Evolutionary conservation across 2,113 vertebrate genomes (phyloP), one percentile per base, ranked within the genome.

Genomic region (Trematomus loennbergii): DNA sequence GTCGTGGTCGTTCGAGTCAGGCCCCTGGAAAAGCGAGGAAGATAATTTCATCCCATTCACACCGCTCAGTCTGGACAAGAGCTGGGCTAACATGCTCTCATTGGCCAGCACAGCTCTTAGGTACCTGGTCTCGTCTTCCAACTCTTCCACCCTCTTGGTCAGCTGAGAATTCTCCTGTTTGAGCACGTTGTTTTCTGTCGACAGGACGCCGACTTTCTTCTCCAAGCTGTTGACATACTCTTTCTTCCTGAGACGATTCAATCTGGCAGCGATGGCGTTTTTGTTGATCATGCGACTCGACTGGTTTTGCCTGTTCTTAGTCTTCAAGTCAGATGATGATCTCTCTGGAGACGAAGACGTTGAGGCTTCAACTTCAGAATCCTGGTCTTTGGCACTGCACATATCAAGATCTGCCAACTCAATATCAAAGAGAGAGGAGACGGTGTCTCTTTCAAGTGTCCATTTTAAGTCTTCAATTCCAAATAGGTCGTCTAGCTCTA

Each of bases 51-150:
- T 96, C 93, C 97, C 97, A 91, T 96, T 97, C 93, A 95, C 93
- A 88, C 97, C 97, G 90, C 97, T 97, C 66, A 99, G 88, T 78
- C 96, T 96, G 91, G 97, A 96, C 91, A 99, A 94, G 83, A 99
- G 93, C 92, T 97, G 96, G 29, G 96, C 97, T 78, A 99, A 94
- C 69, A 96, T 96, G 86, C 96, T 99, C 96, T 99, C 97, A 96
- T 99, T 99, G 65, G 97, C 98, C 86, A 99, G 91, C 90, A 99
- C 98, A 43, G 97, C 97, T 72, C 97, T 94, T 89, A 99, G 92
- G 93, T 99, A 98, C 95, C 97, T 96, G 90, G 97, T 96, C 94
- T 99, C 97, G 93, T 96, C 95, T 92, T 99, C 97, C 89, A 99
- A 91, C 72, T 97, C 96, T 8, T 96, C 96, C 69, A 99, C 96